Evolutionary conservation across 2,113 vertebrate species (phyloP).

Genomic region (Archilochus colubris): DNA sequence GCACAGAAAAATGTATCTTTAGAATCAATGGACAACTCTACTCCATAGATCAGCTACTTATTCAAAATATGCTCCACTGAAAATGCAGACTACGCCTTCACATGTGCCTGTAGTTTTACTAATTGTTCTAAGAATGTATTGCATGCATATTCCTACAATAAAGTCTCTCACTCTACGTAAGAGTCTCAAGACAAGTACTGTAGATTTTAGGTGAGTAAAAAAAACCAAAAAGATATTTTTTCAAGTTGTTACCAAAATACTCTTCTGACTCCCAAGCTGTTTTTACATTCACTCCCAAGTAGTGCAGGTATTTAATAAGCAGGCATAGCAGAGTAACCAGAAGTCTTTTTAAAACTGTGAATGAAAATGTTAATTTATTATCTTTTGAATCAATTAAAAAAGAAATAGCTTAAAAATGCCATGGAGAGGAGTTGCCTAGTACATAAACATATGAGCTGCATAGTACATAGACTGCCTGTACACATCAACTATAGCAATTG

Average conservation of each 20-base stretch:
- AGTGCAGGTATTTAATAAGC: not conserved
- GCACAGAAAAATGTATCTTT: conserved; percentile 51
- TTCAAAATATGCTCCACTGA: conserved; percentile 18
- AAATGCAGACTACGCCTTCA: conserved; percentile 33
- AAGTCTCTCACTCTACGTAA: not conserved
- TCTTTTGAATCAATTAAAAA: not conserved
- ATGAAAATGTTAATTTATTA: not conserved
- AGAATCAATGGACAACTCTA: conserved; percentile 56
- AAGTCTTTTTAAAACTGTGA: not conserved
- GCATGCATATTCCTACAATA: not conserved
- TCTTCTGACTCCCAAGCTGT: not conserved
- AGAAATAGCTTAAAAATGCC: not conserved
- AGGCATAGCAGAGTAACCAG: not conserved
- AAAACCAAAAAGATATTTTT: not conserved
- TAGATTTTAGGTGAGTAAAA: not conserved
- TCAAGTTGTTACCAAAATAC: not conserved
- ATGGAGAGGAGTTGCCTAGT: not conserved
- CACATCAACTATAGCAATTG: not conserved
- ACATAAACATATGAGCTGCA: not conserved
- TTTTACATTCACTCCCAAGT: not conserved
- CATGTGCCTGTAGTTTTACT: not conserved
- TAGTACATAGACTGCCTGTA: not conserved
- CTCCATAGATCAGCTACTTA: conserved; percentile 43
- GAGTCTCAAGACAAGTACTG: not conserved
- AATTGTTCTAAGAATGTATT: not conserved